Evolutionary conservation across 2,888 invertebrate species (phyloP).

Genomic region (Scaptomyza reducta): DNA sequence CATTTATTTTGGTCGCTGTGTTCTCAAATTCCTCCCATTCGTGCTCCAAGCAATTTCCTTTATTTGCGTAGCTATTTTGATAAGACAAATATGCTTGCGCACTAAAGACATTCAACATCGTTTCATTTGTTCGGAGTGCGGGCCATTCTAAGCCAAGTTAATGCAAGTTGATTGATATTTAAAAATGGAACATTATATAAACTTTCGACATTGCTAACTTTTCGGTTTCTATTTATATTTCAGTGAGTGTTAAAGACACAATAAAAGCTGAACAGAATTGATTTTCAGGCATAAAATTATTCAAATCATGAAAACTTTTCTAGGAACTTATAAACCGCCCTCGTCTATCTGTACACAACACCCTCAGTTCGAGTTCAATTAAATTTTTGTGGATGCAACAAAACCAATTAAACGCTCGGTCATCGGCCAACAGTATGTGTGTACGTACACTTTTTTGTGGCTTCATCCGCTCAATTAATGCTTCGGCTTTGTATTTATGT

Average conservation of each 20-base stretch:
- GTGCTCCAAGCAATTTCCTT: constrained; percentile 14
- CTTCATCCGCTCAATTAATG: constrained; percentile 53
- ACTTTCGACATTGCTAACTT: not conserved
- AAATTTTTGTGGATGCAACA: constrained; percentile 29
- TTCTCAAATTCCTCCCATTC: constrained; percentile 8
- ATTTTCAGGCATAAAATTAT: not conserved
- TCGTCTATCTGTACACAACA: constrained; percentile 11
- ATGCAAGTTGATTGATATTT: constrained; percentile 17
- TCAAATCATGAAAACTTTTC: not conserved
- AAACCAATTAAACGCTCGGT: constrained; percentile 41
- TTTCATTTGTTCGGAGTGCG: not conserved
- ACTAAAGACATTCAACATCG: constrained; percentile 26
- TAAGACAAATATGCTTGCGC: constrained; percentile 37
- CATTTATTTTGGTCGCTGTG: constrained; percentile 79
- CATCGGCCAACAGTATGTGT: constrained; percentile 31
- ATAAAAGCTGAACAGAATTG: too few relatives aligned
- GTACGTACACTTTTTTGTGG: constrained; percentile 9
- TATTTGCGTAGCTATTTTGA: constrained; percentile 34
- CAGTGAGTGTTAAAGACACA: not conserved
- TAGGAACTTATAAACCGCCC: constrained; percentile 8
- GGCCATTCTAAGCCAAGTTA: constrained; percentile 14
- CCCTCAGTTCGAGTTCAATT: constrained; percentile 41
- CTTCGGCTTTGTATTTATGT: constrained; percentile 16
- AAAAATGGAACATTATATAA: not conserved
- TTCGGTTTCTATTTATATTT: not conserved